Base-by-base conservation (phyloP, 53 echinoderm and acorn worm genomes). In the Actinopyga echinites region DNA sequence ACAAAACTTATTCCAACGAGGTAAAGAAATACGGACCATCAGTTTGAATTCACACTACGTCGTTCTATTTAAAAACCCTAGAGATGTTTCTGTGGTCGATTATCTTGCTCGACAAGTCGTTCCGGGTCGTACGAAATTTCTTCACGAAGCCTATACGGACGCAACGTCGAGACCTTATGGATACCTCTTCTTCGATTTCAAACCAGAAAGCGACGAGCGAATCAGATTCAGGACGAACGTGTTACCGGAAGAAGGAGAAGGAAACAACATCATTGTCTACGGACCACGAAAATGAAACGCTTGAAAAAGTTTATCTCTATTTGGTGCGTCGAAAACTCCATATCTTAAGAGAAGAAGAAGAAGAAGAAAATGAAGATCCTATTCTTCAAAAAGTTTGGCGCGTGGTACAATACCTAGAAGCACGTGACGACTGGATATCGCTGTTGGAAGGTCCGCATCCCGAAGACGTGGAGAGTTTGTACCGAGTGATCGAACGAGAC, bases 131-230 rank as follows among this genome's bases (percentile, higher is more conserved):
- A 67, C 45, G 36, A 64, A 20, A 22, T 83, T 83, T 52, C 38
- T 85, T 25, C 60, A 58, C 19, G 84, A 83, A 42, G 73, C 61
- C 12, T 87, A 60, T 33, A 71, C 55, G 4, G 75, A 87, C 28
- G 82, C 87, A 3, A 82, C 87, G 8, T 36, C 11, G 15, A 52
- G 44, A 33, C 82, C 82, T 12, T 82, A 49, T n/a, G 87, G 69
- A 25, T 87, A 87, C 65, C 62, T 87, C 24, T 82, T 87, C 54
- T 24, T 87, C 22, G 87, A 87, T 57, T 43, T 87, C 29, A 86
- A 87, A 87, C 68, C 87, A 8, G n/a, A 57, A n/a, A 43, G 62
- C 34, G 36, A 81, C 2, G 74, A 83, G 22, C 45, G 82, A 4
- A 87, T 87, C 82, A 35, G 87, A 69, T 23, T 82, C 28, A 24